Base-by-base conservation (phyloP, 1,140 invertebrate species). In the Centruroides vittatus region DNA sequence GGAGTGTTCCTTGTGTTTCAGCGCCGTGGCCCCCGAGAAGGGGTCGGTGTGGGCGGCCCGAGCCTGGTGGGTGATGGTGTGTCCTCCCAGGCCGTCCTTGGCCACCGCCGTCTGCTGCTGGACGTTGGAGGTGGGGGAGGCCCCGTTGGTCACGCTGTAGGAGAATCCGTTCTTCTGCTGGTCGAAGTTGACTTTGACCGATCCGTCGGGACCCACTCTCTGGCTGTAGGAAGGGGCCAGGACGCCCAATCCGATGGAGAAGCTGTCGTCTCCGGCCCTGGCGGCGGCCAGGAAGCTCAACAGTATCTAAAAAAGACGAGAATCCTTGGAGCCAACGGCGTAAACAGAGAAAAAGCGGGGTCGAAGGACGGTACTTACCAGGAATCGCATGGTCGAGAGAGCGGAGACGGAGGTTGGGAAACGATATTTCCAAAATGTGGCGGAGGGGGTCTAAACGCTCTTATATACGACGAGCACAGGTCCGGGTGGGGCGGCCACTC, bases 221-320 rank as follows among this genome's bases (percentile, higher is more conserved):
- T 67, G 66, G 4, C 59, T 57, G 50, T 67, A 67, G 36, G 52
- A 57, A 10, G 66, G 66, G 6, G 61, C 61, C 55, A 67, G 41
- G 5, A 62, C 60, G 7, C 66, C 66, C 47, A 67, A 47, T 23
- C 66, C 66, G 35, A 67, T 67, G 3, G 66, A 67, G 49, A 67
- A 67, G 12, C 48, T 49, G 50, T 61, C 60, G 47, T 61, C 60
- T 23, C 51, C 51, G 13, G 50, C 50, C 12, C 12, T 6, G 12
- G 12, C 50, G 5, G 12, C 50, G 50, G 50, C 12, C 12, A 51
- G 5, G 9, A 8, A 5, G 5, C 5, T 8, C 41, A 41, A 41
- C 8, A 41, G 5, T 6, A 41, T 41, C 41, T 41, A 41, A 41
- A 6, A 41, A 41, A 41, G 8, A 41, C 41, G 41, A 41, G 8